Evolutionary conservation across 1,140 invertebrate genomes (phyloP), one percentile per base, ranked within the genome.

Genomic region (Phocides pigmalion): DNA sequence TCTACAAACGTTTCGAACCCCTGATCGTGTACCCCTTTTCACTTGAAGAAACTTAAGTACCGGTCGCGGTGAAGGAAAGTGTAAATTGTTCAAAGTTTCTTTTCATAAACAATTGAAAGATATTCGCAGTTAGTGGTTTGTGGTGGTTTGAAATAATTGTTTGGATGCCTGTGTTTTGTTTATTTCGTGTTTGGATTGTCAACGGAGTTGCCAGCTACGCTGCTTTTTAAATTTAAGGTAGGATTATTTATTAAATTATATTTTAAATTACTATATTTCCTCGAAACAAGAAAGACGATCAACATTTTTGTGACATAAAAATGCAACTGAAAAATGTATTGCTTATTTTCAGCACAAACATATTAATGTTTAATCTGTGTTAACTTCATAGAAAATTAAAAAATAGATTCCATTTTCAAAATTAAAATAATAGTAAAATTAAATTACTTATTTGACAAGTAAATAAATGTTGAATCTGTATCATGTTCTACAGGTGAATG

Each of bases 81-180:
- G 44, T 9, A 61, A 61, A 37, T 61, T 49, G 44, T 11, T 61
- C 9, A 61, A 53, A 54, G n/a, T 35, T 46, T 9, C 41, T 42
- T 44, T 19, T 47, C 15, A 49, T 49, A 49, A 49, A 28, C 46
- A 49, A 58, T 16, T 47, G 44, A 16, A 41, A 37, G 22, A 32
- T 59, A 15, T 14, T 19, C 12, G 4, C n/a, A 17, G 9, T 51
- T 46, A 15, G 42, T 19, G 56, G 50, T 53, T 35, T 53, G 35
- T 41, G 35, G 32, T 53, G 16, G n/a, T 37, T 35, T 61, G 9
- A 22, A 46, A 46, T 47, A 3, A 47, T 61, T 61, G 58, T 61
- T 49, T 61, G 56, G 54, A 42, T 58, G 15, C 22, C 51, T 39
- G 56, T 59, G 56, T 59, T 49, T 61, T 49, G 58, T 61, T 61